A percentile compares a stretch with the other conserved stretches of the same genome.
phyloP scores from a whole-genome alignment of 2,113 vertebrate species.

The Festucalex cinctus region DNA sequence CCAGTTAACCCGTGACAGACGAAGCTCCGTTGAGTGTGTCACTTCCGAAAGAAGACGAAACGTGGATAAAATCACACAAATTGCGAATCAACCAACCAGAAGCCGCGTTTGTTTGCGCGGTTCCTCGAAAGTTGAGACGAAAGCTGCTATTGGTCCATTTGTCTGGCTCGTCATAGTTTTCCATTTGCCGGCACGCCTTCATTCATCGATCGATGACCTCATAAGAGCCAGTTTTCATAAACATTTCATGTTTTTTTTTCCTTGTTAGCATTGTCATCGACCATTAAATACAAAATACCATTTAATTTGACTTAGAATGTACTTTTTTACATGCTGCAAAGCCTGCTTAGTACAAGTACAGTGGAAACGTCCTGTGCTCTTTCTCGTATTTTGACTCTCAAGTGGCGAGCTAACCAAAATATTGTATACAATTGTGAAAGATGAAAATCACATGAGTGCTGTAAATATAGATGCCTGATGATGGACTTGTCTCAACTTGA shows the following conservation, averaged over 20 bases:
- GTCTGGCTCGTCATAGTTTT: not conserved
- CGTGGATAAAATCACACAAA: not conserved
- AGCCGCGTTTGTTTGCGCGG: constrained; percentile 10
- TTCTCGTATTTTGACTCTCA: too few species aligned
- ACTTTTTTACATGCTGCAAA: too few species aligned
- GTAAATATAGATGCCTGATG: not conserved
- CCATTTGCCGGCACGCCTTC: not conserved
- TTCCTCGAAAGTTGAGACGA: constrained; percentile 24
- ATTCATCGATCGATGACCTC: not conserved
- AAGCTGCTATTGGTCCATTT: constrained; percentile 50
- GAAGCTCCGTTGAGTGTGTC: not conserved
- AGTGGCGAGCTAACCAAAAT: too few species aligned
- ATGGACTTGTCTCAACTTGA: not conserved
- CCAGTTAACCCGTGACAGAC: constrained; percentile 60
- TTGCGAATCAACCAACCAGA: constrained; percentile 56
- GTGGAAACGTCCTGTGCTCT: too few species aligned
- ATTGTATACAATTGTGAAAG: too few species aligned
- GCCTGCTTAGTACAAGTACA: too few species aligned
- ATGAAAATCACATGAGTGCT: not conserved
- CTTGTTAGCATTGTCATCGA: too few species aligned
- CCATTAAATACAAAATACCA: too few species aligned
- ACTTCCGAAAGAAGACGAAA: not conserved
- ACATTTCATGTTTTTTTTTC: too few species aligned
- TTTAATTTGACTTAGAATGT: too few species aligned
- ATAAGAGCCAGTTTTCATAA: too few species aligned